Evolutionary conservation across 2,113 vertebrate species (phyloP).

Genomic region (Cottus gobio): DNA sequence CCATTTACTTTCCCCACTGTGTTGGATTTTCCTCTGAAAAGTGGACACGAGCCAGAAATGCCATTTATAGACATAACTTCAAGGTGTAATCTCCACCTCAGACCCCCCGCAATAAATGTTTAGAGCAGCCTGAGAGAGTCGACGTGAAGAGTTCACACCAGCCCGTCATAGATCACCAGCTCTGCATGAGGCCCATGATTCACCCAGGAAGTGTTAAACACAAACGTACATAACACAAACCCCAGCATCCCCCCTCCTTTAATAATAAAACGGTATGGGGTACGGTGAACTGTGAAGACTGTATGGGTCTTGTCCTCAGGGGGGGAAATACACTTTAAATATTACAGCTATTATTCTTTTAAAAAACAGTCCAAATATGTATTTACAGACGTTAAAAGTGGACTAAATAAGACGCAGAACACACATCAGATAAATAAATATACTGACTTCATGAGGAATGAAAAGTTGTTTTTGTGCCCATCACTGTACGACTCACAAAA

Average conservation of each 20-base stretch:
- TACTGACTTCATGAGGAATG: not conserved
- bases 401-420: not conserved
- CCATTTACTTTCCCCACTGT: not conserved
- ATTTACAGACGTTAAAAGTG: not conserved
- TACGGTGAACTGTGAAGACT: not conserved
- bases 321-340: not conserved
- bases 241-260: not conserved
- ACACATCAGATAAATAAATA: not conserved
- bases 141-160: constrained; percentile 53
- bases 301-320: not conserved
- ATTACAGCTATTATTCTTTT: constrained; percentile 4
- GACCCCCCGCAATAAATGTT: not conserved
- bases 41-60: constrained; percentile 1
- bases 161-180: constrained; percentile 42
- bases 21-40: not conserved
- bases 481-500: not conserved
- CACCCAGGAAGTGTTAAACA: constrained; percentile 53
- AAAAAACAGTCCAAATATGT: constrained; percentile 2
- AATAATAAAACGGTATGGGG: constrained; percentile 60
- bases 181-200: constrained; percentile 46
- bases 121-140: constrained; percentile 22
- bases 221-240: constrained; percentile 51
- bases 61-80: not conserved
- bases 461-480: not conserved
- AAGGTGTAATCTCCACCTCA: not conserved